phyloP scores from a whole-genome alignment of 2,888 invertebrate genomes.

The Orchestes rusci region DNA sequence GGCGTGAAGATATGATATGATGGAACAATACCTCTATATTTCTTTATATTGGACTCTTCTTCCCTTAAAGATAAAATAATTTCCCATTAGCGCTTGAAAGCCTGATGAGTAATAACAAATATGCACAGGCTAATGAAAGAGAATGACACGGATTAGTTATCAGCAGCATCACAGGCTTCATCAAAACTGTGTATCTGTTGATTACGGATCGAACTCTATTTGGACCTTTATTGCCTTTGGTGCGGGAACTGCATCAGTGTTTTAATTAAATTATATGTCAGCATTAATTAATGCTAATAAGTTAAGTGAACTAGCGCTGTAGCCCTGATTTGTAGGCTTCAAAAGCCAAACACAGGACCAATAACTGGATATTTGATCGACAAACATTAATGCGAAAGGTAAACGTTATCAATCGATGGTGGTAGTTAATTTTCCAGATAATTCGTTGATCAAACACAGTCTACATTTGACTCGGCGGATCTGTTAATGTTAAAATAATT shows the following conservation, averaged over 20 bases:
- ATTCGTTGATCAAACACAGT: slow-evolving; percentile 35
- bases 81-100: too few species aligned
- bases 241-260: slow-evolving; percentile 16
- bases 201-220: slow-evolving; percentile 11
- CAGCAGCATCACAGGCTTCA: not conserved
- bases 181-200: slow-evolving; percentile 7
- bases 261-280: slow-evolving; percentile 21
- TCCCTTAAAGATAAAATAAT: too few species aligned
- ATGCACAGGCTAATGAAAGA: too few species aligned
- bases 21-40: too few species aligned
- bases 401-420: slow-evolving; percentile 36
- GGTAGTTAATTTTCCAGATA: slow-evolving; percentile 37
- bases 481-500: slow-evolving; percentile 29
- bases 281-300: slow-evolving; percentile 30
- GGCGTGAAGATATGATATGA: too few species aligned
- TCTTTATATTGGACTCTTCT: too few species aligned
- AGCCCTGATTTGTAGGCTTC: slow-evolving; percentile 29
- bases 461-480: slow-evolving; percentile 30
- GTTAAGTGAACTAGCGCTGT: slow-evolving; percentile 27
- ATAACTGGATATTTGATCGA: slow-evolving; percentile 35
- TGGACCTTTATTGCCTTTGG: slow-evolving; percentile 9
- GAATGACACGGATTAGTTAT: too few species aligned
- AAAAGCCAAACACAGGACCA: slow-evolving; percentile 33
- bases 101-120: too few species aligned
- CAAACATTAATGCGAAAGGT: slow-evolving; percentile 35